Evolutionary conservation across 2,888 invertebrate genomes (phyloP).

Genomic region (Blera fallax): DNA sequence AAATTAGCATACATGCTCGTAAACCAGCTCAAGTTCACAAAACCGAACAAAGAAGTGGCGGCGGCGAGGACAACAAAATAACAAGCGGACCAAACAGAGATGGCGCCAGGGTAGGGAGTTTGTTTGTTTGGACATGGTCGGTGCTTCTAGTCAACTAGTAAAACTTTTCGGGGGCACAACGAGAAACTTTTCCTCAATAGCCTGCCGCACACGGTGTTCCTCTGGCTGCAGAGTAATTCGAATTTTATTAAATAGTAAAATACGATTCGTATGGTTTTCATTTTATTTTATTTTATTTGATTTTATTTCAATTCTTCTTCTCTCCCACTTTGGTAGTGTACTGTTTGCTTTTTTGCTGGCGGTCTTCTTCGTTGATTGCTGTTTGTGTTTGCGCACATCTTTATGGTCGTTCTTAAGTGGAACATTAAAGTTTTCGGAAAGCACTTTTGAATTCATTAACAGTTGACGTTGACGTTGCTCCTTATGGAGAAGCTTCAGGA

Average conservation of each 20-base stretch:
- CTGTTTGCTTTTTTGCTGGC: not conserved
- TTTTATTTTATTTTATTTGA: constrained; percentile 42
- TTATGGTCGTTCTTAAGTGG: constrained; percentile 62
- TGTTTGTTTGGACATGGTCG: constrained; percentile 67
- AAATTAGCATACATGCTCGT: constrained; percentile 66
- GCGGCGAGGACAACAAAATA: constrained; percentile 4
- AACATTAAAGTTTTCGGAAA: constrained; percentile 62
- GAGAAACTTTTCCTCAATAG: constrained; percentile 45
- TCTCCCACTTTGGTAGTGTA: not conserved
- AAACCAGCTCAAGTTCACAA: constrained; percentile 63
- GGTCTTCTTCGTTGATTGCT: constrained; percentile 26
- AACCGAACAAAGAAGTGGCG: constrained; percentile 33
- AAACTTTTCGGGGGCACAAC: constrained; percentile 34
- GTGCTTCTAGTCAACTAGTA: constrained; percentile 17
- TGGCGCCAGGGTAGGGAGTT: constrained; percentile 58
- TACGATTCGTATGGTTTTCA: constrained; percentile 56
- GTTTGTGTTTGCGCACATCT: constrained; percentile 49
- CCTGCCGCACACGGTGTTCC: not conserved
- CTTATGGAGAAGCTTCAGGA: not conserved
- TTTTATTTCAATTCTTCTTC: constrained; percentile 26
- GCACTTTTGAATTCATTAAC: constrained; percentile 69
- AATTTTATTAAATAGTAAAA: constrained; percentile 60
- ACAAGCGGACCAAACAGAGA: constrained; percentile 17
- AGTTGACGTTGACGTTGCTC: constrained; percentile 34
- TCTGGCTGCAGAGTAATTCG: constrained; percentile 33